Base-by-base conservation (phyloP, 1,140 invertebrate genomes). In the Achatina immaculata region DNA sequence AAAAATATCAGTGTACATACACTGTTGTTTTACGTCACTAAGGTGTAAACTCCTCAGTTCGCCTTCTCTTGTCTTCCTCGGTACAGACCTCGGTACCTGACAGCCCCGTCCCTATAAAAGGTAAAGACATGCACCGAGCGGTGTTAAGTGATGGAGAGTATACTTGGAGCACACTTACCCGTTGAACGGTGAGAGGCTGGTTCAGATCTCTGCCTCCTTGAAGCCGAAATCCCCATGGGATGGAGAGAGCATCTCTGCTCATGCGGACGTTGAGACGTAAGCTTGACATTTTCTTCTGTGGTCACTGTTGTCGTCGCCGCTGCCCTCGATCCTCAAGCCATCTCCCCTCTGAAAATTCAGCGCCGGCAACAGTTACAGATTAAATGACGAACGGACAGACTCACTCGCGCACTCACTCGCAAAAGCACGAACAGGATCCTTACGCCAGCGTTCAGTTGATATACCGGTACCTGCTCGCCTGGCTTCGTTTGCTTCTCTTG, bases 201-300 rank as follows among this genome's bases (percentile, higher is more conserved):
- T 94, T 94, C 85, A 97, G 93, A 93, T 98, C 97, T 83, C 94
- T 93, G 82, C 97, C 97, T 85, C 97, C 97, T 83, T 96, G 95
- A 80, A 98, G 93, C 84, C 96, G 94, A 87, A 98, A 95, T 73
- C 97, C 97, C 96, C 96, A 98, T 84, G 95, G 95, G 85, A 94
- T 94, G 85, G 93, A 93, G 83, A 93, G 93, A 85, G 94, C 94
- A 86, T 95, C 94, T 86, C 96, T 93, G 87, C 93, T 93, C 87
- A 98, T 93, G 72, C 84, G 87, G 42, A 89, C 87, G 76, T 86
- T 82, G 55, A 87, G 82, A 75, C 85, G 80, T 58, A 78, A 69
- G 68, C 74, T 71, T 43, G 82, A 78, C 83, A 85, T 83, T 81
- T 85, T 85, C 21, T 34, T 45, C 78, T 28, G 6, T 71, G 9